These are phyloP conservation scores for Chelonoidis abingdonii DNA, from an alignment of 2,113 vertebrate species.

Conservation along the genomic window DNA sequence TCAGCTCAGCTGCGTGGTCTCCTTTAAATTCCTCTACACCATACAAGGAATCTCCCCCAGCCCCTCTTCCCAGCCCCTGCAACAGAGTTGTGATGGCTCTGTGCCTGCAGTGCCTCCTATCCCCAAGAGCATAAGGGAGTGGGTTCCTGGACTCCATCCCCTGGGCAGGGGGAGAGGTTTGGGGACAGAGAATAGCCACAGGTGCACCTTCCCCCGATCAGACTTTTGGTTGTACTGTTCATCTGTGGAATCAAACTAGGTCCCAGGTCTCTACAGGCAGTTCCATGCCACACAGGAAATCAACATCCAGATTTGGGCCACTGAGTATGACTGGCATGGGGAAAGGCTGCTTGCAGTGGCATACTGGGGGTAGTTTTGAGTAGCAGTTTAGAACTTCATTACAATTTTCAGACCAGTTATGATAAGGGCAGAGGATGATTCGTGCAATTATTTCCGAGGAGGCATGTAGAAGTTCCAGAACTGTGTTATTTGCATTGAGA, in stretches of 20 bases:
- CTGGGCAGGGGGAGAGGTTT: background rate
- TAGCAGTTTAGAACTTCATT: fast-evolving
- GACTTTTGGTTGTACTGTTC: background rate
- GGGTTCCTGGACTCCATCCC: background rate
- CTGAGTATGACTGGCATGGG: background rate
- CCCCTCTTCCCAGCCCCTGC: background rate
- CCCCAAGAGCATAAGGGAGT: background rate
- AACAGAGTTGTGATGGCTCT: background rate
- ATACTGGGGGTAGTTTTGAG: background rate
- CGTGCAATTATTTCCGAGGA: background rate
- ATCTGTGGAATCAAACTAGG: background rate
- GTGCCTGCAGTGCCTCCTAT: background rate
- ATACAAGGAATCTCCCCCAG: background rate
- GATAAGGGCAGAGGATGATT: background rate
- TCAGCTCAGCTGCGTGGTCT: background rate
- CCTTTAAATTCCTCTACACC: background rate
- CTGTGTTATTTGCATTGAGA: background rate
- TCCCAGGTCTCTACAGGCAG: background rate
- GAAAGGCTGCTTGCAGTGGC: fast-evolving
- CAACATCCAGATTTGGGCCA: background rate
- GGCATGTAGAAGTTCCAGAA: background rate
- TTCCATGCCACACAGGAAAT: background rate
- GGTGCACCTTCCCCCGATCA: no score
- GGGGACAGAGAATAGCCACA: background rate
- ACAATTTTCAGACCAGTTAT: fast-evolving